Evolutionary conservation across 2,797 vertebrate species (phyloP).

Genomic region (Pyrocephalus nanus): DNA sequence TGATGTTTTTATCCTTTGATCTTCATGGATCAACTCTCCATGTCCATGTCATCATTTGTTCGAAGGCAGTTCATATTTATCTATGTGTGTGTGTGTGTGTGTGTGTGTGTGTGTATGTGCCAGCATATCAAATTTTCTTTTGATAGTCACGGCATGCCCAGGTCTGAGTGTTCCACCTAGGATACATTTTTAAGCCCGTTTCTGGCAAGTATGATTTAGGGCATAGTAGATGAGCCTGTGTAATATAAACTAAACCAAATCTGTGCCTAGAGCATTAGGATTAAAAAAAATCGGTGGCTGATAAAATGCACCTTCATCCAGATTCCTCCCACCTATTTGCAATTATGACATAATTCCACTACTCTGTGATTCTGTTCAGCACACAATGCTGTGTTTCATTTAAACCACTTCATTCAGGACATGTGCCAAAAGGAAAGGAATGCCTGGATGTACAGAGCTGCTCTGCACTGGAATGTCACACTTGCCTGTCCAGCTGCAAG

Average conservation of each 20-base stretch:
- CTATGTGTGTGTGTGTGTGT: fast-evolving
- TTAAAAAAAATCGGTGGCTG: neutral
- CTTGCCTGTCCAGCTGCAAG: fast-evolving
- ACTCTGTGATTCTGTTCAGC: neutral
- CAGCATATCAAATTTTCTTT: neutral
- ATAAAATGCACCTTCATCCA: neutral
- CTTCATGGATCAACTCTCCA: neutral
- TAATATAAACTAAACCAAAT: neutral
- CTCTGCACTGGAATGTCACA: neutral
- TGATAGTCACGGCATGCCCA: neutral
- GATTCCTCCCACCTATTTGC: neutral
- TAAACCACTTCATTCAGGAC: neutral
- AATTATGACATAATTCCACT: neutral
- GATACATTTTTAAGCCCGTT: neutral
- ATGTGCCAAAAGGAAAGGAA: neutral
- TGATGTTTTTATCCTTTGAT: neutral
- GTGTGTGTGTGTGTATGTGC: too few species aligned
- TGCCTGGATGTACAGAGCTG: neutral
- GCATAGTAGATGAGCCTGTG: neutral
- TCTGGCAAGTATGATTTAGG: neutral
- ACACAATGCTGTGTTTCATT: neutral
- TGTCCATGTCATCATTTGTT: neutral
- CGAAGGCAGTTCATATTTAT: neutral
- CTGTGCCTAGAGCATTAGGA: neutral
- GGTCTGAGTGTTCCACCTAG: neutral